These are phyloP conservation scores for Pseudochirops corinnae DNA, from an alignment of 2,797 vertebrate genomes.

Conservation along the genomic window DNA sequence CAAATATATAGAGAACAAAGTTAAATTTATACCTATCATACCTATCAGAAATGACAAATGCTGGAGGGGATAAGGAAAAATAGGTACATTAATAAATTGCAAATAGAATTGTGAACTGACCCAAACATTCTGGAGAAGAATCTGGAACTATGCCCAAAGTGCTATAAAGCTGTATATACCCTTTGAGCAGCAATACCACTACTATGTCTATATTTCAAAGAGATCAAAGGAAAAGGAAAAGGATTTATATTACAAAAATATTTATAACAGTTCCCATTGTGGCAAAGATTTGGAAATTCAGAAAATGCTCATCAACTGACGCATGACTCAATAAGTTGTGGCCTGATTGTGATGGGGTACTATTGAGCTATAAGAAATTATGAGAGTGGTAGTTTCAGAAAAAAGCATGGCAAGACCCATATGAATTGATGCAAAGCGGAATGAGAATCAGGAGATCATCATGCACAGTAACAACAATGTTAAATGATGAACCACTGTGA, in stretches of 20 bases:
- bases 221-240: background rate
- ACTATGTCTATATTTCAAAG: background rate
- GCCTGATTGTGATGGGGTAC: background rate
- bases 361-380: background rate
- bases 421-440: background rate
- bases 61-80: too few species aligned
- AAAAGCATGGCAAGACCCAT: background rate
- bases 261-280: background rate
- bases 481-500: background rate
- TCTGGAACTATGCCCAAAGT: background rate
- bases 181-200: background rate
- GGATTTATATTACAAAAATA: background rate
- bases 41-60: too few species aligned
- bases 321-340: background rate
- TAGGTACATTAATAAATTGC: too few species aligned
- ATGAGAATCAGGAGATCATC: background rate
- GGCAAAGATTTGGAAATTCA: background rate
- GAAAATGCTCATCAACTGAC: background rate
- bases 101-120: too few species aligned
- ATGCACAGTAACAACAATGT: background rate
- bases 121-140: too few species aligned
- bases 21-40: too few species aligned
- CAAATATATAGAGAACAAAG: too few species aligned
- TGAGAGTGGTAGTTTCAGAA: too few species aligned
- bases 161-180: background rate